A percentile compares a stretch with the other conserved stretches of the same genome.
These are phyloP conservation scores for Aporrectodea caliginosa DNA, from an alignment of 1,140 invertebrate species.

Conservation along the genomic window DNA sequence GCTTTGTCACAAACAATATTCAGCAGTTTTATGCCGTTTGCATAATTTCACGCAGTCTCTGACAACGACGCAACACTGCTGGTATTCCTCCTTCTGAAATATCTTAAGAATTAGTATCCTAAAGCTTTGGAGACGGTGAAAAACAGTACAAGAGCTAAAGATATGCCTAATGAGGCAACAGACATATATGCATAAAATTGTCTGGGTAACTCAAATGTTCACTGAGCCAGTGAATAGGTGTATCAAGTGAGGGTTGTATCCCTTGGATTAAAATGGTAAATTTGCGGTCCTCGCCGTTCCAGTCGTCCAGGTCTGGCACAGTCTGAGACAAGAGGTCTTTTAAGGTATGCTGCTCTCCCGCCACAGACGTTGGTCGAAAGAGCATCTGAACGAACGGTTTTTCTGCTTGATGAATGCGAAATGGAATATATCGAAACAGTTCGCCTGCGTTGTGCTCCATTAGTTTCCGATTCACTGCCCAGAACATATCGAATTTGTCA, in stretches of 20 bases:
- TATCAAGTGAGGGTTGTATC: conserved; percentile 76
- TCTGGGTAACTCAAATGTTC: conserved; percentile 97
- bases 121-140: no score
- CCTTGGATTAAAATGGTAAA: conserved; percentile 78
- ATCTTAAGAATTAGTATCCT: no score
- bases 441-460: conserved; percentile 70
- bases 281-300: conserved; percentile 29
- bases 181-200: conserved; percentile 84
- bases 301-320: neutral
- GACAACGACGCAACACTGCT: no score
- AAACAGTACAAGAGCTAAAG: neutral
- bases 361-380: conserved; percentile 69
- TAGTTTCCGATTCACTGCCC: conserved; percentile 88
- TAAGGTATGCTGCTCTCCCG: conserved; percentile 69
- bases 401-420: conserved; percentile 69
- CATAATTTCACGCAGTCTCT: no score
- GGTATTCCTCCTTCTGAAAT: no score
- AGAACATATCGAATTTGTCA: conserved; percentile 99
- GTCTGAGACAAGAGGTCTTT: conserved; percentile 58
- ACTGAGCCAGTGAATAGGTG: conserved; percentile 94
- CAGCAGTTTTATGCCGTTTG: no score
- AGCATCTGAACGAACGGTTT: conserved; percentile 64
- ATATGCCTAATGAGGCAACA: conserved; percentile 21
- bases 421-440: conserved; percentile 86
- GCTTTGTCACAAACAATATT: no score